Evolutionary conservation across 2,888 invertebrate species (phyloP).

Genomic region (Rhogogaster chlorosoma): DNA sequence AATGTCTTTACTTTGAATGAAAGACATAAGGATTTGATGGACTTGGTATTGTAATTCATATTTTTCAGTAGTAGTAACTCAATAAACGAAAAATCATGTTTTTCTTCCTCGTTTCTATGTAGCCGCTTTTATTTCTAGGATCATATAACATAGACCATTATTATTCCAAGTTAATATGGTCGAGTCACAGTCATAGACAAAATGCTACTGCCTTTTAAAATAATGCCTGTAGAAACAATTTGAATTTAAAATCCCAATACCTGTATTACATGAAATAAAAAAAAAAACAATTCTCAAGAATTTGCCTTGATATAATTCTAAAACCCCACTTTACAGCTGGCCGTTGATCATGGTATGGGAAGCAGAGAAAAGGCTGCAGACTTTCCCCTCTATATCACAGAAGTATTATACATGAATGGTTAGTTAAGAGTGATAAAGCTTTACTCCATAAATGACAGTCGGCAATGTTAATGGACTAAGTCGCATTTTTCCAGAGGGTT

Average conservation of each 20-base stretch:
- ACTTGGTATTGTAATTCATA: background rate
- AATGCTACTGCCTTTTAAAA: background rate
- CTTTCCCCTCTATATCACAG: conserved; percentile 68
- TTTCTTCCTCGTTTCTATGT: background rate
- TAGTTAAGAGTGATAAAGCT: conserved; percentile 26
- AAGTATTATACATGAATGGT: conserved; percentile 72
- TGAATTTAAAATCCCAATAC: background rate
- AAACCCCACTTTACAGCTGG: conserved; percentile 63
- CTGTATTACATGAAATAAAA: background rate
- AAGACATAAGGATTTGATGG: background rate
- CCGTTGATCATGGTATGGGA: conserved; percentile 73
- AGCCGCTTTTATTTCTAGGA: background rate
- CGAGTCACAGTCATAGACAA: background rate
- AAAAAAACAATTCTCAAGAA: background rate
- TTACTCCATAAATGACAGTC: background rate
- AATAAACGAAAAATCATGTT: background rate
- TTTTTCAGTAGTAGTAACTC: background rate
- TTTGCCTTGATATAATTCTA: background rate
- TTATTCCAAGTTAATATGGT: background rate
- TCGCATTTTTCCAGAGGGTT: conserved; percentile 63
- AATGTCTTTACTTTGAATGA: background rate
- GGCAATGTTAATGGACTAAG: background rate
- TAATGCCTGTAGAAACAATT: background rate
- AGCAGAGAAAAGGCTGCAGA: conserved; percentile 64
- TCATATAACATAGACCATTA: background rate